A percentile compares a stretch with the other conserved stretches of the same genome.
phyloP scores from a whole-genome alignment of 92 coral and sea anemone species.

The Heteractis magnifica region DNA sequence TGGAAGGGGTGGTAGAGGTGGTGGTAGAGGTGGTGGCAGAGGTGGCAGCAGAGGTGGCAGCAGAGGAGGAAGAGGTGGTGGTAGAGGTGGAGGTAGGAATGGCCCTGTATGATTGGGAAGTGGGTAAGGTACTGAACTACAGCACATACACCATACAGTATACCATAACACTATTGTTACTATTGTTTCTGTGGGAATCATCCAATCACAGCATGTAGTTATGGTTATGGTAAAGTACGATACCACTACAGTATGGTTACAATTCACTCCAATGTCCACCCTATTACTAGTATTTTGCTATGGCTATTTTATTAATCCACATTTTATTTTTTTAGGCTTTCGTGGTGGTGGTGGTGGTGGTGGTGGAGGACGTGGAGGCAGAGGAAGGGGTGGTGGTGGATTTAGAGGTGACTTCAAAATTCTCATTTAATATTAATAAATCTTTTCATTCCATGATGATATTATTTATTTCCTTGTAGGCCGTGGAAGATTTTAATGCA shows the following conservation, averaged over 20 bases:
- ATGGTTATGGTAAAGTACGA: no score
- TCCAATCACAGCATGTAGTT: no score
- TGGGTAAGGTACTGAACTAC: no score
- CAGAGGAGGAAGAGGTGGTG: slow-evolving; percentile 48
- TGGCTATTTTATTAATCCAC: no score
- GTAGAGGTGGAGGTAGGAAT: slow-evolving; percentile 26
- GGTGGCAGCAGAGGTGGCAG: slow-evolving; percentile 34
- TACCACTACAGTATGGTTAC: no score
- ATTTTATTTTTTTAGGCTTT: slow-evolving; percentile 1
- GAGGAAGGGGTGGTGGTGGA: slow-evolving; percentile 23
- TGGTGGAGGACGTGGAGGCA: slow-evolving; percentile 6
- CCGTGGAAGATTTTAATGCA: not conserved
- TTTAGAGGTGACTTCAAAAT: slow-evolving; percentile 26
- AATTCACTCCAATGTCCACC: no score
- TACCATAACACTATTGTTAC: no score
- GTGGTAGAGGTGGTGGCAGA: slow-evolving; percentile 60
- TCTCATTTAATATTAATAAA: not conserved
- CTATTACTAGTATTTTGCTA: no score
- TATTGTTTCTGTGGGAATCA: no score
- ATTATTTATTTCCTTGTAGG: not conserved
- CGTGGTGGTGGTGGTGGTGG: slow-evolving; percentile 33
- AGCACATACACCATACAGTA: no score
- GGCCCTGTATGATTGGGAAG: not conserved
- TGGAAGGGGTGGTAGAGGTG: slow-evolving; percentile 62
- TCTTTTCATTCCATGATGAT: not conserved